Conservation (phyloP, 2,888 invertebrate species). For the Ormyrus rosae region DNA sequence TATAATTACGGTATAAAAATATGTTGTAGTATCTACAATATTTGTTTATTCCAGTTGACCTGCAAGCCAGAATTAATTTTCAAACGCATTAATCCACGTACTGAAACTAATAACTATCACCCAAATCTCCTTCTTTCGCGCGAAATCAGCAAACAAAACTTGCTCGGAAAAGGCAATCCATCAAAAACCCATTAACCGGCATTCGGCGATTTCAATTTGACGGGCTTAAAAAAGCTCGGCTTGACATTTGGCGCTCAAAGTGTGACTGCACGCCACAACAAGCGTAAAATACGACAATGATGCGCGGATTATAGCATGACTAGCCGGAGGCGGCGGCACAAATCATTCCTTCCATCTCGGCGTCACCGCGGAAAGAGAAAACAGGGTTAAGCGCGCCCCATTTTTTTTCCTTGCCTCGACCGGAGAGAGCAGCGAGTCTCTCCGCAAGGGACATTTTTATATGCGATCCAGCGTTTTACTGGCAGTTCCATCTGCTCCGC, state of each 20-base stretch:
- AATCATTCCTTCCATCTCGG: not conserved
- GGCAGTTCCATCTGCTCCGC: slow-evolving; percentile 21
- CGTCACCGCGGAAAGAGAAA: not conserved
- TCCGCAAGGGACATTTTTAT: slow-evolving; percentile 31
- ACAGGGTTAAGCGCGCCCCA: not conserved
- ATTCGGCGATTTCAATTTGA: not conserved
- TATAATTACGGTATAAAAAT: too few relatives aligned
- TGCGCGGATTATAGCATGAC: slow-evolving; percentile 24
- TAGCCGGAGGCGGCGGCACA: too few relatives aligned
- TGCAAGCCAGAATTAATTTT: too few relatives aligned
- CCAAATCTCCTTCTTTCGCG: too few relatives aligned
- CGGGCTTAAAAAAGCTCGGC: too few relatives aligned
- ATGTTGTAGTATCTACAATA: too few relatives aligned
- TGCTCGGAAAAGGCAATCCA: too few relatives aligned
- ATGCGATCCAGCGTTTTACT: slow-evolving; percentile 25
- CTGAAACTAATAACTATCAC: too few relatives aligned
- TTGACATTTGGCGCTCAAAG: not conserved
- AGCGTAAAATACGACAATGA: slow-evolving; percentile 41
- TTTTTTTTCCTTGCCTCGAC: not conserved
- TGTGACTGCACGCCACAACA: slow-evolving; percentile 2
- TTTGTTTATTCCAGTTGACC: too few relatives aligned
- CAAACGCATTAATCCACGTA: too few relatives aligned
- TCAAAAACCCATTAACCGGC: not conserved
- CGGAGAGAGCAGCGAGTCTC: too few relatives aligned
- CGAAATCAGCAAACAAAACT: too few relatives aligned